phyloP scores from a whole-genome alignment of 2,888 invertebrate species.

The Mesopsocus fuscifrons region DNA sequence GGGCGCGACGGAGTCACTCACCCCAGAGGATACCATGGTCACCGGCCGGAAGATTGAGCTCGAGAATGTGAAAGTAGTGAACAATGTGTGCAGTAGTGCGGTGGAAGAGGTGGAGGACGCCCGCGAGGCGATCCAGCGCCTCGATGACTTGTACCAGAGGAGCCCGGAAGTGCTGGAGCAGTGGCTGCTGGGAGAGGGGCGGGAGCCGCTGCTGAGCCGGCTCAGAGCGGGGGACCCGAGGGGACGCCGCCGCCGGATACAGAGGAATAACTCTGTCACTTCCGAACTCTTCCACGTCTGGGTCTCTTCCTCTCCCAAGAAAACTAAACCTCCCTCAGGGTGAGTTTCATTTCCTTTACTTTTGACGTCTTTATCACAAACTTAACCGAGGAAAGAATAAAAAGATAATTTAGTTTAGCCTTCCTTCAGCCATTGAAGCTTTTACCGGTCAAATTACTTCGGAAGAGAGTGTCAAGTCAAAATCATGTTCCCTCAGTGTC shows the following conservation, averaged over 20 bases:
- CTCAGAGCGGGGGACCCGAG: not conserved
- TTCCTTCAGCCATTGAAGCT: no score
- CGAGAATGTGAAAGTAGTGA: conserved; percentile 1
- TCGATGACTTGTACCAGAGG: not conserved
- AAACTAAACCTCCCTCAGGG: conserved; percentile 26
- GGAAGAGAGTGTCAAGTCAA: no score
- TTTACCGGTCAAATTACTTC: no score
- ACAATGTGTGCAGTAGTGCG: not conserved
- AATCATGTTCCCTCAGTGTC: no score
- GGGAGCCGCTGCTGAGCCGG: conserved; percentile 1
- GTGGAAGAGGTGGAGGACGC: conserved; percentile 2
- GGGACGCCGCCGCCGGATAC: not conserved
- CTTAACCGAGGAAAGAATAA: not conserved
- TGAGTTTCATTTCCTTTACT: conserved; percentile 13
- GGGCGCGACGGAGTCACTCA: not conserved
- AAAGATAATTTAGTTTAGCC: no score
- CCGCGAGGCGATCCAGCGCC: not conserved
- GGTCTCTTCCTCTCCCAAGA: conserved; percentile 59
- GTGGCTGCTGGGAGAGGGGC: conserved; percentile 4
- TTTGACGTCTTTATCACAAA: not conserved
- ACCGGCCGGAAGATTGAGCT: not conserved
- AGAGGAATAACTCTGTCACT: conserved; percentile 46
- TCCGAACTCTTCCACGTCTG: conserved; percentile 72
- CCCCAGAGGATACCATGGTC: not conserved
- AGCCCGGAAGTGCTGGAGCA: conserved; percentile 5